A percentile compares a stretch with the other conserved stretches of the same genome.
These are phyloP conservation scores for Sinocyclocheilus maitianheensis DNA, from an alignment of 2,113 vertebrate species.

Conservation along the genomic window DNA sequence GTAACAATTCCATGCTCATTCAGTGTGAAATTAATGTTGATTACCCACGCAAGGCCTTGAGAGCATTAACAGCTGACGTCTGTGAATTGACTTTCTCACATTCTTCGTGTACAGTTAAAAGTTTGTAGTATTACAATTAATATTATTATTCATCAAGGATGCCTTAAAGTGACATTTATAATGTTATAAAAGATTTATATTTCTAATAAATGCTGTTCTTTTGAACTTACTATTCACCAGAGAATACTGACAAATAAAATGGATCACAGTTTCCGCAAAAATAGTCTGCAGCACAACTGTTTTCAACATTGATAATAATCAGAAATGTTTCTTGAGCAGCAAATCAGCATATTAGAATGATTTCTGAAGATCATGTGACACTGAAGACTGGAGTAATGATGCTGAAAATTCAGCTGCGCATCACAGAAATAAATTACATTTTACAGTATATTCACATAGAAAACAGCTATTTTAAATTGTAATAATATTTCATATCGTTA, in stretches of 20 bases:
- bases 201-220: not conserved
- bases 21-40: conserved; percentile 55
- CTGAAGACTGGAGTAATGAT: not conserved
- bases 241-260: not conserved
- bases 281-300: not conserved
- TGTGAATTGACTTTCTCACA: conserved; percentile 7
- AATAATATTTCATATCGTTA: not conserved
- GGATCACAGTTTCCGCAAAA: not conserved
- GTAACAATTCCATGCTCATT: conserved; percentile 45
- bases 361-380: not conserved
- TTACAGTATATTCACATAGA: not conserved
- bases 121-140: not conserved
- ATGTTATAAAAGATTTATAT: too few species aligned
- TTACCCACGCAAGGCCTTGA: conserved; percentile 40
- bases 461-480: not conserved
- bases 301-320: not conserved
- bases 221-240: not conserved
- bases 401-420: not conserved
- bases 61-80: conserved; percentile 2
- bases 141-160: not conserved
- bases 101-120: not conserved
- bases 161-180: not conserved
- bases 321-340: not conserved
- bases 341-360: not conserved
- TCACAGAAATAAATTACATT: not conserved